Percentiles rank a stretch among this genome's conserved stretches.
Conservation (phyloP, 2,888 invertebrate genomes). For the Monoplex corrugatus region DNA sequence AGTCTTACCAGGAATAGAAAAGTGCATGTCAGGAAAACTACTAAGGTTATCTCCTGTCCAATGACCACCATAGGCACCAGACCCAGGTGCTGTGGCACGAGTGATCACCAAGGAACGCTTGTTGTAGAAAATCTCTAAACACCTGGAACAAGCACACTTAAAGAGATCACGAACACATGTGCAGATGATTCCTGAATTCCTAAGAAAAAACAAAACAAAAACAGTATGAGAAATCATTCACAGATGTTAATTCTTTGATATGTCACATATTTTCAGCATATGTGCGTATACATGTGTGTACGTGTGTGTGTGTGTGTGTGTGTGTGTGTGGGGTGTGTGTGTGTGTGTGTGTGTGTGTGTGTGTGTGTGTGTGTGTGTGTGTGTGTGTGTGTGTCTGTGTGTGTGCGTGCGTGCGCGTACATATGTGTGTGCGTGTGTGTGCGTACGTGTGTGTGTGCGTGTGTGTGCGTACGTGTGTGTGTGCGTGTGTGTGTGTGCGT, state of each 20-base stretch:
- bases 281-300: neutral
- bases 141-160: slow-evolving; percentile 57
- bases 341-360: too few relatives aligned
- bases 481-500: neutral
- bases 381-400: too few relatives aligned
- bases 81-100: slow-evolving; percentile 75
- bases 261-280: too few relatives aligned
- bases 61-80: slow-evolving; percentile 76
- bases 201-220: too few relatives aligned
- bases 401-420: too few relatives aligned
- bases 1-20: slow-evolving; percentile 83
- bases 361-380: too few relatives aligned
- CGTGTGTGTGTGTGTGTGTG: neutral
- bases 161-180: too few relatives aligned
- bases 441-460: too few relatives aligned
- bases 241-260: too few relatives aligned
- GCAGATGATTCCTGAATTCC: too few relatives aligned
- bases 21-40: slow-evolving; percentile 85
- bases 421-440: too few relatives aligned
- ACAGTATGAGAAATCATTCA: too few relatives aligned
- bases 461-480: neutral
- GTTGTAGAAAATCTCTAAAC: slow-evolving; percentile 64
- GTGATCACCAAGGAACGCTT: slow-evolving; percentile 75
- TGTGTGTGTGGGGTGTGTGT: neutral
- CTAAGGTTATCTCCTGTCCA: slow-evolving; percentile 80